These are phyloP conservation scores for Clupea harengus DNA, from an alignment of 2,113 vertebrate genomes.

Conservation along the genomic window DNA sequence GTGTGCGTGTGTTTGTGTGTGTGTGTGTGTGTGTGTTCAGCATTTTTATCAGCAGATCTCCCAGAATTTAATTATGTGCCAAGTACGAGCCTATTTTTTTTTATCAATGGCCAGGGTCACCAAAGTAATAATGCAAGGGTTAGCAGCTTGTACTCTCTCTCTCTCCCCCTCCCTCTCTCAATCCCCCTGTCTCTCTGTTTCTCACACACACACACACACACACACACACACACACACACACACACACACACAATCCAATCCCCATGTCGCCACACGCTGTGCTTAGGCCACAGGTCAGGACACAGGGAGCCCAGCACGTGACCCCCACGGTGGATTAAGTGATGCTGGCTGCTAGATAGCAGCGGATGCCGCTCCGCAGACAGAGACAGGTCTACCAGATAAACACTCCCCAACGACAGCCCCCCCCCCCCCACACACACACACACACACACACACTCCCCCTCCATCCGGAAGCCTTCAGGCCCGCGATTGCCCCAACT, in stretches of 20 bases:
- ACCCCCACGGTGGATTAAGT: conserved; percentile 5
- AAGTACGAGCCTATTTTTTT: background rate
- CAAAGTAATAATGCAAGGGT: conserved; percentile 4
- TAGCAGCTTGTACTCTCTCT: background rate
- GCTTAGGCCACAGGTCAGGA: background rate
- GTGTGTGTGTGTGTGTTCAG: background rate
- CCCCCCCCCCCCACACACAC: background rate
- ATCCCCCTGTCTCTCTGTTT: background rate
- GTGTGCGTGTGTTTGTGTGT: background rate
- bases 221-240: background rate
- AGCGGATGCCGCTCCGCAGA: background rate
- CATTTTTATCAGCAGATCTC: conserved; percentile 3
- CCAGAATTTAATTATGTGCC: conserved; percentile 1
- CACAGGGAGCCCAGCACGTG: background rate
- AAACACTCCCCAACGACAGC: background rate
- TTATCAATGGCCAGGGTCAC: conserved; percentile 6
- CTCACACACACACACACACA: background rate
- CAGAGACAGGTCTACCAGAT: background rate
- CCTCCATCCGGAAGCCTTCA: background rate
- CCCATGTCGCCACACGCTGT: background rate
- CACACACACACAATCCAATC: background rate
- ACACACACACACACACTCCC: background rate
- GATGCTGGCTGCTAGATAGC: background rate
- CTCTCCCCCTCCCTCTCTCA: background rate
- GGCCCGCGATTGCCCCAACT: conserved; percentile 16